These are phyloP conservation scores for Carollia perspicillata DNA, from an alignment of 2,113 vertebrate species.

Conservation along the genomic window DNA sequence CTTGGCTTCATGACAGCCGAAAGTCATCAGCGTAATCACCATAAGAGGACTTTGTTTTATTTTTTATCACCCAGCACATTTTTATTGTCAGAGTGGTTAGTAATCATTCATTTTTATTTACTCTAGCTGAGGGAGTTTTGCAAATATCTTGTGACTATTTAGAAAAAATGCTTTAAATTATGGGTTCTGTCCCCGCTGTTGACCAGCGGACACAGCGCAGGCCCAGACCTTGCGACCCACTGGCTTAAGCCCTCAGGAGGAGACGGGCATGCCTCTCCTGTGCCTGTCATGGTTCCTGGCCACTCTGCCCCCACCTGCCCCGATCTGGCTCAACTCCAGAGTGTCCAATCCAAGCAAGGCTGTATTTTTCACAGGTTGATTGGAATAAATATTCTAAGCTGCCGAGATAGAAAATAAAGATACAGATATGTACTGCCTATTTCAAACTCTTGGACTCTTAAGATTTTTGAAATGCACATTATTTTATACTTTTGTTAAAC, in stretches of 20 bases:
- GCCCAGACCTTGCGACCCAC: background rate
- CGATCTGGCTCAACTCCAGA: background rate
- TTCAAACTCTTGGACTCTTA: background rate
- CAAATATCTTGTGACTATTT: slow-evolving; percentile 63
- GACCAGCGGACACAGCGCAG: background rate
- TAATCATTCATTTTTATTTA: slow-evolving; percentile 72
- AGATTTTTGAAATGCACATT: background rate
- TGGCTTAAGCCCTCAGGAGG: background rate
- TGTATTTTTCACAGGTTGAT: background rate
- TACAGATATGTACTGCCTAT: background rate
- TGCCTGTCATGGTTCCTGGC: background rate
- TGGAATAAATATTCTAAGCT: background rate
- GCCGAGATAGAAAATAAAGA: background rate
- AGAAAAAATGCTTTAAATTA: slow-evolving; percentile 52
- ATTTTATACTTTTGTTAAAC: background rate
- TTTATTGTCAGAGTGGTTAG: slow-evolving; percentile 65
- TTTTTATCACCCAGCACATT: slow-evolving; percentile 67
- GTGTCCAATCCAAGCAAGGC: background rate
- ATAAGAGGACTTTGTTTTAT: slow-evolving; percentile 66
- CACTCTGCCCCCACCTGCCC: background rate
- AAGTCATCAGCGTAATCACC: slow-evolving; percentile 42
- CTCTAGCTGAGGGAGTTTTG: slow-evolving; percentile 55
- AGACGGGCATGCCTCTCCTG: background rate
- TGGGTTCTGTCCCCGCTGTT: background rate
- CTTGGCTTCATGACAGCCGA: slow-evolving; percentile 21